Percentiles rank a stretch among this genome's conserved stretches.
phyloP scores from a whole-genome alignment of 1,140 invertebrate genomes.

The Habropoda laboriosa region DNA sequence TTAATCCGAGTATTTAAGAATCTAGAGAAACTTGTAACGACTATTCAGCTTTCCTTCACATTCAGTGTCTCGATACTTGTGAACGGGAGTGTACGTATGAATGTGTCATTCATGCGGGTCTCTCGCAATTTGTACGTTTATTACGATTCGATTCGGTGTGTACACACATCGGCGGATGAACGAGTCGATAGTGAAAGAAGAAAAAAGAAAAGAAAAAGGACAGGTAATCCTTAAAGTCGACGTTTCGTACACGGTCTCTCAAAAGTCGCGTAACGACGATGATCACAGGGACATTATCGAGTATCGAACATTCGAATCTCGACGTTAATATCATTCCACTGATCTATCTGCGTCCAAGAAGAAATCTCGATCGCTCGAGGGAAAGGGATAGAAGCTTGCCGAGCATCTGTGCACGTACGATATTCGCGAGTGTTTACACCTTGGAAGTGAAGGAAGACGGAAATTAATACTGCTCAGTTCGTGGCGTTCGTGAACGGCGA shows the following conservation, averaged over 20 bases:
- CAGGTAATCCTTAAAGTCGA: neutral
- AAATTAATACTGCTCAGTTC: conserved; percentile 66
- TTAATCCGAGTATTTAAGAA: too few relatives aligned
- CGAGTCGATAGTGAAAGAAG: conserved; percentile 24
- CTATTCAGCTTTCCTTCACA: too few relatives aligned
- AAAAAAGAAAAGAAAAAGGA: neutral
- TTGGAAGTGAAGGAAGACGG: conserved; percentile 53
- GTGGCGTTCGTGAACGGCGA: conserved; percentile 39
- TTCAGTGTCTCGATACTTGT: too few relatives aligned
- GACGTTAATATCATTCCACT: neutral
- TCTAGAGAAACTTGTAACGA: too few relatives aligned
- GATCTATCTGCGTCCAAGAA: conserved; percentile 26
- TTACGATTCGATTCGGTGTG: conserved; percentile 38
- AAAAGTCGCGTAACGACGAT: conserved; percentile 5
- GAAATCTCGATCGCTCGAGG: conserved; percentile 2
- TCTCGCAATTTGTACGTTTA: conserved; percentile 36
- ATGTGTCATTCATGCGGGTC: conserved; percentile 1
- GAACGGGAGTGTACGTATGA: neutral
- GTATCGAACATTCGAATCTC: neutral
- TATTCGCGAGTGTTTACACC: conserved; percentile 8
- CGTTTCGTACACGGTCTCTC: neutral
- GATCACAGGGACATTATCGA: neutral
- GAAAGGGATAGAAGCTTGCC: neutral
- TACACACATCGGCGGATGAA: conserved; percentile 9
- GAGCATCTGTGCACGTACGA: neutral